Conservation (phyloP, 2,888 invertebrate species). For the Orthonychiurus folsomi region DNA sequence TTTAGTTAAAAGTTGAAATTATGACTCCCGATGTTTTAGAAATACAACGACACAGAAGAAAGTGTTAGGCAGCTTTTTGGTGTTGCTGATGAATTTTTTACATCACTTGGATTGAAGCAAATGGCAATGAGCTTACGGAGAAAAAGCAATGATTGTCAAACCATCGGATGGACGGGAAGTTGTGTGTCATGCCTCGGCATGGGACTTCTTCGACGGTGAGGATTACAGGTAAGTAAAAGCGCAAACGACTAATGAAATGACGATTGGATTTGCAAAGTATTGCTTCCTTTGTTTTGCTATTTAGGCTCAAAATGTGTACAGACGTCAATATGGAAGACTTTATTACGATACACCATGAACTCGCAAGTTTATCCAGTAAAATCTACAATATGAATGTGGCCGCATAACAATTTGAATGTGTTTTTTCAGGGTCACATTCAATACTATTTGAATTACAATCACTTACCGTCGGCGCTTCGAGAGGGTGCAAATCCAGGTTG, state of each 20-base stretch:
- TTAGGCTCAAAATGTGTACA: slow-evolving; percentile 73
- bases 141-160: slow-evolving; percentile 65
- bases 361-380: too few species aligned
- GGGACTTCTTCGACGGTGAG: slow-evolving; percentile 75
- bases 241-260: too few species aligned
- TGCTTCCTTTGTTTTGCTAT: neutral
- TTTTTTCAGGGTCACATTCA: neutral
- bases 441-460: slow-evolving; percentile 49
- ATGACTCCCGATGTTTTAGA: slow-evolving; percentile 41
- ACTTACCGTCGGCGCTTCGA: slow-evolving; percentile 62
- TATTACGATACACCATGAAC: slow-evolving; percentile 75
- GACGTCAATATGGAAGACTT: slow-evolving; percentile 67
- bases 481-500: slow-evolving; percentile 75
- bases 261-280: neutral
- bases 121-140: slow-evolving; percentile 79
- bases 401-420: too few species aligned
- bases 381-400: too few species aligned
- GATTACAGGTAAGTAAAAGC: slow-evolving; percentile 87
- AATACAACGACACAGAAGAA: slow-evolving; percentile 21
- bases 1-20: neutral
- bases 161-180: slow-evolving; percentile 59
- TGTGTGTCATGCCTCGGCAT: slow-evolving; percentile 62
- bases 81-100: slow-evolving; percentile 73
- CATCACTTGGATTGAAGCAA: slow-evolving; percentile 66
- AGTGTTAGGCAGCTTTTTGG: slow-evolving; percentile 56